Evolutionary conservation across 2,797 vertebrate genomes (phyloP), one percentile per base, ranked within the genome.

Genomic region (Enteromius thamalakanensis): DNA sequence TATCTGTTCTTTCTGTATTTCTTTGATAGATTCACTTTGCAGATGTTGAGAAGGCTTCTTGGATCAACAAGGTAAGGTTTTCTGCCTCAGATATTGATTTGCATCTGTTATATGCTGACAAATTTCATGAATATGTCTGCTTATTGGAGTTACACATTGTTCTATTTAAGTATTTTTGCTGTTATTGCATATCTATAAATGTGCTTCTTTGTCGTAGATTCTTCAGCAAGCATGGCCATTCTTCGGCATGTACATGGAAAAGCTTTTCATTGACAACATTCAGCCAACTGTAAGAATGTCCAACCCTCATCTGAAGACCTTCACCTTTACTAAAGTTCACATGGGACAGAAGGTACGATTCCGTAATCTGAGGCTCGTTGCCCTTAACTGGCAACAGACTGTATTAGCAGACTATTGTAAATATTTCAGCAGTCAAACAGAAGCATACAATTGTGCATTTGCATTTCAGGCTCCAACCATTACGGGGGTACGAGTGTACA

Each of bases 181-280:
- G 64, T 67, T 49, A 37, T 29, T n/a, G 19, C 19, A 1, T 15
- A 1, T 64, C 40, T 49, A 12, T 34, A 12, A 81, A 75, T 29
- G 80, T 77, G 40, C 3, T 26, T 86, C 0, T 21, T 87, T 3
- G 70, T 62, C 40, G 26, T 88, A 99, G 98, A 92, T 98, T 85
- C 88, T 99, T 89, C 83, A 91, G 23, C 98, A 99, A 91, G 96
- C 94, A 75, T 99, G 98, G 98, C 98, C 98, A 0, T 99, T 97
- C 90, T 95, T 99, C 0, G 97, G 95, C 69, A 94, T 96, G 86
- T 96, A 94, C 86, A 95, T 99, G 97, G 98, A 99, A 83, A 98
- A 96, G 87, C 90, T 98, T 0, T 93, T 99, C 37, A 96, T 94
- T 84, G 95, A 95, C 79, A 96, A 93, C 37, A 94, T 99, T 49